phyloP scores from a whole-genome alignment of 2,888 invertebrate species.

The Nipponacmea schrenckii region DNA sequence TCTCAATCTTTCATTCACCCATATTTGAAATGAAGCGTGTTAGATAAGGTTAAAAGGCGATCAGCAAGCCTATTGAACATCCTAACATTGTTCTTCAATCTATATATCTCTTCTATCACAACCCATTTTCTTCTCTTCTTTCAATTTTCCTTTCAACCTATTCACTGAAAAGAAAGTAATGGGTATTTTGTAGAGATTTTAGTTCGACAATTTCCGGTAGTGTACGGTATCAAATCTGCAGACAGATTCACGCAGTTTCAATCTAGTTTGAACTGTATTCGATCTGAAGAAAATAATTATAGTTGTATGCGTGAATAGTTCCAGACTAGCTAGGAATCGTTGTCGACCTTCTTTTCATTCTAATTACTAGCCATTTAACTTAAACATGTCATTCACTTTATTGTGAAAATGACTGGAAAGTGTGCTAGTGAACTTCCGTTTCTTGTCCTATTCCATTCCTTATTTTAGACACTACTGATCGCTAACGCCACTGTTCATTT shows the following conservation, averaged over 20 bases:
- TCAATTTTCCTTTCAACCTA: no score
- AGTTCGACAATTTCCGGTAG: constrained; percentile 1
- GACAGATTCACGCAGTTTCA: no score
- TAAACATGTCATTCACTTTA: constrained; percentile 7
- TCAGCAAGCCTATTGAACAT: no score
- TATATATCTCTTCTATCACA: no score
- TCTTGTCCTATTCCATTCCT: constrained; percentile 4
- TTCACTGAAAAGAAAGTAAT: no score
- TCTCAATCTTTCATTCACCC: no score
- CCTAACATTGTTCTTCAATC: no score
- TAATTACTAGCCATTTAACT: constrained; percentile 7
- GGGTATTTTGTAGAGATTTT: background rate
- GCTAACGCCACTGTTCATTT: constrained; percentile 8
- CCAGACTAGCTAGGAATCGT: background rate
- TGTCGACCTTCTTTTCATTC: constrained; percentile 3
- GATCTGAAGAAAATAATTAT: background rate
- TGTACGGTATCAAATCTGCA: background rate
- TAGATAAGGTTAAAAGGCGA: no score
- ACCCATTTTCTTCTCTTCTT: no score
- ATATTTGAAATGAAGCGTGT: no score
- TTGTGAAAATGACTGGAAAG: background rate
- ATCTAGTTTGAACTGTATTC: no score
- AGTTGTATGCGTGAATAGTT: background rate
- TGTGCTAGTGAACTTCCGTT: constrained; percentile 5
- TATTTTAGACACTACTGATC: constrained; percentile 4